phyloP scores from a whole-genome alignment of 64 coral and sea anemone genomes.

The Montipora sp. region DNA sequence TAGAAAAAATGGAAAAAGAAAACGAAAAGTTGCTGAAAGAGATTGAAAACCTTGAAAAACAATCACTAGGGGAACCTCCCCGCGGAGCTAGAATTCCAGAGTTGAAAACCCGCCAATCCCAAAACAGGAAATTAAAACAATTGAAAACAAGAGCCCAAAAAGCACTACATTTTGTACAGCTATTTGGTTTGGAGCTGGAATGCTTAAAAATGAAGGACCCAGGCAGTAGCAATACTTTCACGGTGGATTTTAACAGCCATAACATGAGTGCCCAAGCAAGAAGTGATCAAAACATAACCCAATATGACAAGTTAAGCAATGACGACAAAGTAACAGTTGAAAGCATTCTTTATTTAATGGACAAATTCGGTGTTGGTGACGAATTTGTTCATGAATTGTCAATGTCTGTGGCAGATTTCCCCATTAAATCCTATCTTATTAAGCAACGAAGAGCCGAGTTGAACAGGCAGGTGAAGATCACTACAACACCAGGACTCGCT shows the following conservation, averaged over 20 bases:
- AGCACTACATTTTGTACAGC: conserved; percentile 17
- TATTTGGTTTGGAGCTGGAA: conserved; percentile 55
- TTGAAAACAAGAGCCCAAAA: conserved; percentile 57
- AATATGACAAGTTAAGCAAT: conserved; percentile 55
- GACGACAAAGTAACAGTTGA: conserved; percentile 69
- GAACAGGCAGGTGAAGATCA: conserved; percentile 42
- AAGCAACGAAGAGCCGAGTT: conserved; percentile 57
- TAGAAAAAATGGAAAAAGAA: not conserved
- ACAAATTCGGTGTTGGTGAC: conserved; percentile 77
- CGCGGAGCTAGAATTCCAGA: conserved; percentile 37
- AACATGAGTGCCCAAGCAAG: not conserved
- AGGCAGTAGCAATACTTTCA: conserved; percentile 60
- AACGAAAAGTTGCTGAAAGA: not conserved
- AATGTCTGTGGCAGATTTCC: conserved; percentile 45
- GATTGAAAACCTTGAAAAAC: conserved; percentile 31
- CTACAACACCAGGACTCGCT: conserved; percentile 42
- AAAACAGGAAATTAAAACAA: conserved; percentile 60
- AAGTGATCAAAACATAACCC: not conserved
- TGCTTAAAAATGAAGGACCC: conserved; percentile 43
- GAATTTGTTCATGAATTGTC: conserved; percentile 75
- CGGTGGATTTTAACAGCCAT: conserved; percentile 14
- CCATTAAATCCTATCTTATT: conserved; percentile 46
- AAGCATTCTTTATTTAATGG: conserved; percentile 62
- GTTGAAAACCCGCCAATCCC: conserved; percentile 56
- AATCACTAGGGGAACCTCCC: not conserved